A percentile compares a stretch with the other conserved stretches of the same genome.
Conservation (phyloP, 2,797 vertebrate genomes). For the Prunella strophiata region DNA sequence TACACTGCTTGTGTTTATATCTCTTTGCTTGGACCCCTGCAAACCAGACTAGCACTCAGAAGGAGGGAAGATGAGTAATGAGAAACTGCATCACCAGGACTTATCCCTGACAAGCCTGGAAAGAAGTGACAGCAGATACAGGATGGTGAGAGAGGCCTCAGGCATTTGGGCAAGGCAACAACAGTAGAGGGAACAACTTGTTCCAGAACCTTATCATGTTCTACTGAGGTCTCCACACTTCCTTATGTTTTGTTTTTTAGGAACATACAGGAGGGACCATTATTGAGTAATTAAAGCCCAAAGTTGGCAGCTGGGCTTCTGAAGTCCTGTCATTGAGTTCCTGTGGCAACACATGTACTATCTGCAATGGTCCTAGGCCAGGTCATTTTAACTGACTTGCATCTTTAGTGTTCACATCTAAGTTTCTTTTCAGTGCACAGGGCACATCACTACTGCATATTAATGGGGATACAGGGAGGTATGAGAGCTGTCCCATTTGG, state of each 20-base stretch:
- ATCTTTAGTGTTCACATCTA: background rate
- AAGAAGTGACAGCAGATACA: background rate
- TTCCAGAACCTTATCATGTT: conserved; percentile 17
- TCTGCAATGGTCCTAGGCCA: background rate
- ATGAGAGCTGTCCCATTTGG: background rate
- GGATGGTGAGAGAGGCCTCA: background rate
- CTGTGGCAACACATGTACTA: background rate
- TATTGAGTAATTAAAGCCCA: background rate
- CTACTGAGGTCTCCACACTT: background rate
- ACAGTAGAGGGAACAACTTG: background rate
- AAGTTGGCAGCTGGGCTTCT: background rate
- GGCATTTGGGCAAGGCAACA: background rate
- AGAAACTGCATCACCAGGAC: background rate
- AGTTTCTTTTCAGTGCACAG: background rate
- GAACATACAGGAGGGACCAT: background rate
- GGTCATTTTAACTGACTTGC: background rate
- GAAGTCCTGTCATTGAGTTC: background rate
- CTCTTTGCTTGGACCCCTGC: background rate
- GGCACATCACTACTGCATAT: background rate
- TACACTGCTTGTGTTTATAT: background rate
- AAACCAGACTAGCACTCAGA: background rate
- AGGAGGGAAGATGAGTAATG: background rate
- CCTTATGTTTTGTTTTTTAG: background rate
- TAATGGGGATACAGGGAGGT: background rate
- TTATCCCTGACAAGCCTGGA: background rate